These are phyloP conservation scores for Otus sunia DNA, from an alignment of 2,113 vertebrate species.

Conservation along the genomic window DNA sequence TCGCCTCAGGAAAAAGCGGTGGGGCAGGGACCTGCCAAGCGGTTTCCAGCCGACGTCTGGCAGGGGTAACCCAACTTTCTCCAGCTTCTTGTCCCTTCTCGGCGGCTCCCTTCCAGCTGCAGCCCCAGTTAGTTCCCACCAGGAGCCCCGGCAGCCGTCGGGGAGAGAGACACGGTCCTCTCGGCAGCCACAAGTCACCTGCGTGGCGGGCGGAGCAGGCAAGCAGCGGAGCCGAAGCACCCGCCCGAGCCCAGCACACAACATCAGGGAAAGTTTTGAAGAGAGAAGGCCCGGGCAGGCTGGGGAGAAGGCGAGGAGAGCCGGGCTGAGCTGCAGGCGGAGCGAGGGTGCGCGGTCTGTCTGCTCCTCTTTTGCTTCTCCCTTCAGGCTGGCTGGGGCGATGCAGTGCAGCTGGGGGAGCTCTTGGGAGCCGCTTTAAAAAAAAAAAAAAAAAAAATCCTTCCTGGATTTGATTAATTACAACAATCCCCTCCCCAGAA, in stretches of 20 bases:
- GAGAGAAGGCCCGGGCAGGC: background rate
- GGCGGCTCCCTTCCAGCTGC: background rate
- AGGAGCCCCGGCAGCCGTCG: background rate
- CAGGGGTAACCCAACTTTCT: background rate
- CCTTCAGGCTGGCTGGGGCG: constrained; percentile 12
- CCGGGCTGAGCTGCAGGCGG: background rate
- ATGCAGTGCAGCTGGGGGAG: constrained; percentile 32
- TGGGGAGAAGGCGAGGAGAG: background rate
- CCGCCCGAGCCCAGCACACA: background rate
- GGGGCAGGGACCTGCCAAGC: background rate
- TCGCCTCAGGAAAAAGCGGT: background rate
- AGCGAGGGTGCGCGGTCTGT: background rate
- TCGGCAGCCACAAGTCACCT: background rate
- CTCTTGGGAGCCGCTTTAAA: constrained; percentile 12
- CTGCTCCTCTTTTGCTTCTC: background rate
- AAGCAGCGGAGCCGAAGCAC: background rate
- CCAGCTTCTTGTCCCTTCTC: background rate
- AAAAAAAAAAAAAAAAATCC: background rate
- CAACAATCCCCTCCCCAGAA: constrained; percentile 33
- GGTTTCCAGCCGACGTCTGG: background rate
- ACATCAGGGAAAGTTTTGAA: constrained; percentile 26
- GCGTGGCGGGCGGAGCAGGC: background rate
- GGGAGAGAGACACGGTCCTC: background rate
- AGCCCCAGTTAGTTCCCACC: background rate
- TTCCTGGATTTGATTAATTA: constrained; percentile 46